Evolutionary conservation across 2,888 invertebrate species (phyloP), one percentile per base, ranked within the genome.

Genomic region (Trissoscelio sp.): DNA sequence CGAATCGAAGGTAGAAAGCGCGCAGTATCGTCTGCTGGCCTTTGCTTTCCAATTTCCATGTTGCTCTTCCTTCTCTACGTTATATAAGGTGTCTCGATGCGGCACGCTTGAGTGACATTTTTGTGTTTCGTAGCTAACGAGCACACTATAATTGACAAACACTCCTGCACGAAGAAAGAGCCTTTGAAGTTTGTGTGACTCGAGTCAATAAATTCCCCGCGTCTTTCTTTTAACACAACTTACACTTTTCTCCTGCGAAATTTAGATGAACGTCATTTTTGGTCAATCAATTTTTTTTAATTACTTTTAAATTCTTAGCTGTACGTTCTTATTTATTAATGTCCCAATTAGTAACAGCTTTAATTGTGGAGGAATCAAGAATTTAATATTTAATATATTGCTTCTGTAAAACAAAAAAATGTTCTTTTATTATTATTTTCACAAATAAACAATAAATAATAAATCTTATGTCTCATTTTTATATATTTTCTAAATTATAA

Each of bases 11-110:
- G 88, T 90, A 91, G 90, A 91, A 90, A 91, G 91, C 90, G 90
- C 89, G 85, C 84, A 88, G 89, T 89, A 90, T 88, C 90, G 89
- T 90, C 89, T 89, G 90, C 90, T 89, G 89, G 89, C 90, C 91
- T 90, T 90, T 89, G 89, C 88, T 90, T 91, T 89, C 89, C 88
- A 90, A 85, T 81, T 81, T 83, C 75, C 79, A 81, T 83, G 81
- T 12, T 69, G 82, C 81, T 82, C 82, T 83, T 79, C 77, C 81
- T 81, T 77, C 70, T 66, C 22, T 31, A 55, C 57, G 86, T 90
- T 90, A 89, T 85, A 88, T 89, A 89, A 89, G 84, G 82, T 80
- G 83, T 83, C 79, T 75, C 83, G 82, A 64, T 42, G 81, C 77
- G 77, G 72, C 58, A 78, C 81, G 75, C 81, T 81, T 86, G 85